Percentiles rank a stretch among this genome's conserved stretches.
phyloP scores from a whole-genome alignment of 2,888 invertebrate species.

The Drosophila emarginata region DNA sequence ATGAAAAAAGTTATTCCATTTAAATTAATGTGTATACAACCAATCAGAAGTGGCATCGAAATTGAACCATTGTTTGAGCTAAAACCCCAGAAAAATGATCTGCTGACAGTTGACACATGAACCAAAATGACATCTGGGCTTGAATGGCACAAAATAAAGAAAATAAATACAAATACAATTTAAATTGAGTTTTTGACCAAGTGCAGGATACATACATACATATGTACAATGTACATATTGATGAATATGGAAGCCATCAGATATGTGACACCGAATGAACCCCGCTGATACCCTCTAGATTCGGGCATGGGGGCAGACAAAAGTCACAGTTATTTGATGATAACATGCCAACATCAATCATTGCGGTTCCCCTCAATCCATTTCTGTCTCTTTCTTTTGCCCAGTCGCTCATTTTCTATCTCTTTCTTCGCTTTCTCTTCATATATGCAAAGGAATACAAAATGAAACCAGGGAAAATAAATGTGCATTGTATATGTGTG shows the following conservation, averaged over 20 bases:
- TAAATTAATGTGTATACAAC: not conserved
- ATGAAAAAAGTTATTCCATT: not conserved
- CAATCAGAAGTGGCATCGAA: not conserved
- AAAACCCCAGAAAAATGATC: conserved; percentile 33
- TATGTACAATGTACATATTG: conserved; percentile 21
- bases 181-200: conserved; percentile 73
- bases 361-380: conserved; percentile 55
- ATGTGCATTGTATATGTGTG: conserved; percentile 54
- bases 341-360: conserved; percentile 74
- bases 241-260: conserved; percentile 2
- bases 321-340: conserved; percentile 71
- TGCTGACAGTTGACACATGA: conserved; percentile 51
- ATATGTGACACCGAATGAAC: conserved; percentile 16
- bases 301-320: conserved; percentile 28
- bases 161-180: conserved; percentile 61
- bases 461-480: conserved; percentile 63
- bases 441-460: conserved; percentile 52
- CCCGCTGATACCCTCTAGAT: not conserved
- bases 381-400: conserved; percentile 13
- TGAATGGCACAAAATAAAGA: conserved; percentile 50
- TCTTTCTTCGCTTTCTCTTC: not conserved
- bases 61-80: not conserved
- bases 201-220: conserved; percentile 16
- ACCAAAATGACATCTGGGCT: conserved; percentile 44
- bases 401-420: conserved; percentile 18